These are phyloP conservation scores for Coelopa frigida DNA, from an alignment of 1,140 invertebrate genomes.

Conservation along the genomic window DNA sequence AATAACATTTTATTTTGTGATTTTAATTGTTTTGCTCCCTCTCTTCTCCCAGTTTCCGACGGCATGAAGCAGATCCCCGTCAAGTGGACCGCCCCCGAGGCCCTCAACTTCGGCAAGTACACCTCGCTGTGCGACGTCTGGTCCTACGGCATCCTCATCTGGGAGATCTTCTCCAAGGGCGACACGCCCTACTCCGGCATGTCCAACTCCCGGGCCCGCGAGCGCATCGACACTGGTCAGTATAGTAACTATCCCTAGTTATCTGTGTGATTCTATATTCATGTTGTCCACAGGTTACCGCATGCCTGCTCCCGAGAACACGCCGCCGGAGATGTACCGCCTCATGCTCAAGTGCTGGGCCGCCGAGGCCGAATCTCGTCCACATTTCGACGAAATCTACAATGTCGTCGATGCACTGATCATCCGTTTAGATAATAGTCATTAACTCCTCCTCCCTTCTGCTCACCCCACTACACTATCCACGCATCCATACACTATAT, in stretches of 20 bases:
- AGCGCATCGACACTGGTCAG: conserved; percentile 85
- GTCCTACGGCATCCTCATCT: conserved; percentile 94
- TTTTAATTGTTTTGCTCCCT: background rate
- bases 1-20: background rate
- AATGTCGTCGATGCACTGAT: conserved; percentile 42
- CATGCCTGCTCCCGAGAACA: conserved; percentile 83
- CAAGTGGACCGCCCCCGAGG: conserved; percentile 96
- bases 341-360: conserved; percentile 92
- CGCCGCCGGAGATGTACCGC: conserved; percentile 81
- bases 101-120: conserved; percentile 91
- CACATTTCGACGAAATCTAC: conserved; percentile 86
- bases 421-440: conserved; percentile 39
- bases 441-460: too few species aligned
- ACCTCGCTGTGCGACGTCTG: conserved; percentile 97
- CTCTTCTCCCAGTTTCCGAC: conserved; percentile 63
- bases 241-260: background rate
- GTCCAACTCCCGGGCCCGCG: conserved; percentile 83
- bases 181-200: conserved; percentile 90
- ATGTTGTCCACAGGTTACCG: conserved; percentile 71
- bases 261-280: too few species aligned
- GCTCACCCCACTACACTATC: too few species aligned
- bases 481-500: too few species aligned
- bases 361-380: conserved; percentile 81
- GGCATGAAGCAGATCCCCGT: conserved; percentile 98
- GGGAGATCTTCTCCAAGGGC: conserved; percentile 94